Conservation (phyloP, 1,140 invertebrate genomes). For the Achroia grisella region DNA sequence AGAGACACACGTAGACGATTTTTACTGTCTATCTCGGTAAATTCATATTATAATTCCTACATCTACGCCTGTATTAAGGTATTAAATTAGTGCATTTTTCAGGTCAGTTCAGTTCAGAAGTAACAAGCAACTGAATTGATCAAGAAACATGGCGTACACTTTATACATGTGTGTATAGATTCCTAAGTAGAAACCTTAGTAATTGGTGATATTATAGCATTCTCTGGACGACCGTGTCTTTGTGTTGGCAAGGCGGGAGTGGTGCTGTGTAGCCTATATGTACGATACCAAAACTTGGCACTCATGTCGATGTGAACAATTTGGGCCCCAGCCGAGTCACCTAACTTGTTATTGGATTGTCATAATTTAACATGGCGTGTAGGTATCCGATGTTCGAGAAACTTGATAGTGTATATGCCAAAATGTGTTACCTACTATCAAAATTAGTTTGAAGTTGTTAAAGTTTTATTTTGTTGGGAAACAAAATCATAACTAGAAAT, state of each 20-base stretch:
- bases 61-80: too few species aligned
- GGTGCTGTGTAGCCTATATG: slow-evolving; percentile 12
- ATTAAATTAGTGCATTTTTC: too few species aligned
- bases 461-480: slow-evolving; percentile 4
- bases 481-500: too few species aligned
- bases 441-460: too few species aligned
- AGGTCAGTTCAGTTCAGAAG: too few species aligned
- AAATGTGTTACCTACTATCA: slow-evolving; percentile 6
- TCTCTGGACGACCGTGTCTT: neutral
- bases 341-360: slow-evolving; percentile 57
- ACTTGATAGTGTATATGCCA: slow-evolving; percentile 24
- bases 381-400: slow-evolving; percentile 33
- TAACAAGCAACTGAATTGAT: too few species aligned
- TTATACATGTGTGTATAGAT: too few species aligned
- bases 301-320: slow-evolving; percentile 42
- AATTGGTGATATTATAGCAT: neutral
- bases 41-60: too few species aligned
- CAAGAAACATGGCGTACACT: too few species aligned
- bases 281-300: slow-evolving; percentile 54
- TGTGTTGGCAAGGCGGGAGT: neutral
- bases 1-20: too few species aligned
- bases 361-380: slow-evolving; percentile 53
- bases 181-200: too few species aligned
- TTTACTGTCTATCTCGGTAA: too few species aligned
- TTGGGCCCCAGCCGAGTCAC: slow-evolving; percentile 49